Percentiles rank a stretch among this genome's conserved stretches.
These are phyloP conservation scores for Lindbergichthys nudifrons DNA, from an alignment of 2,797 vertebrate genomes.

Conservation along the genomic window DNA sequence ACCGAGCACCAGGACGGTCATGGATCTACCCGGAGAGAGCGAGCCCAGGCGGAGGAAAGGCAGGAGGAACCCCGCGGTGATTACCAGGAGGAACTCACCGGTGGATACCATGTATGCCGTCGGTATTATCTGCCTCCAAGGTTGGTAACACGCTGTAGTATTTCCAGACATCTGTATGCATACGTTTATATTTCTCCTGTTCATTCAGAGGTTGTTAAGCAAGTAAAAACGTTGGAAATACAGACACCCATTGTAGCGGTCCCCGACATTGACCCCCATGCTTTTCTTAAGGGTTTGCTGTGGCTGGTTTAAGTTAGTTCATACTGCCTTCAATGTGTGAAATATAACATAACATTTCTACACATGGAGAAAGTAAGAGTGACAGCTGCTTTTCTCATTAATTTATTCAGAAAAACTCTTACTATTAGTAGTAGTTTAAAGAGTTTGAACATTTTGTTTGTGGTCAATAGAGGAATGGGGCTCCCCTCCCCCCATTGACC, in stretches of 20 bases:
- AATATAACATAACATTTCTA: background rate
- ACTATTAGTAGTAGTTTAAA: background rate
- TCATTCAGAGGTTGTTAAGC: background rate
- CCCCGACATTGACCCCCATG: slow-evolving; percentile 48
- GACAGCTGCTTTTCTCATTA: background rate
- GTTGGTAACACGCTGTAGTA: slow-evolving; percentile 59
- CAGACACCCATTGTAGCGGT: background rate
- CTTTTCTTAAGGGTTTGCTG: background rate
- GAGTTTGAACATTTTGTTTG: slow-evolving; percentile 31
- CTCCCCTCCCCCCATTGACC: slow-evolving; percentile 39
- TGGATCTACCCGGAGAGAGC: slow-evolving; percentile 66
- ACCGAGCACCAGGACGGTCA: slow-evolving; percentile 51
- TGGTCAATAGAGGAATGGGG: background rate
- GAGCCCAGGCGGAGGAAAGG: slow-evolving; percentile 44
- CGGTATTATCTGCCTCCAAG: slow-evolving; percentile 77
- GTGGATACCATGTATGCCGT: slow-evolving; percentile 42
- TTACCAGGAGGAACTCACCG: slow-evolving; percentile 37
- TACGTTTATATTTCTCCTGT: rapidly evolving
- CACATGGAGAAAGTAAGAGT: background rate
- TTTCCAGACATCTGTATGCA: rapidly evolving
- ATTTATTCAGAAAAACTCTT: background rate
- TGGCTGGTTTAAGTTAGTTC: slow-evolving; percentile 12
- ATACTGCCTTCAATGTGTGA: background rate
- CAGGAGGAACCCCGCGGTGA: slow-evolving; percentile 50
- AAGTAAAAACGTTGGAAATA: background rate